A percentile compares a stretch with the other conserved stretches of the same genome.
phyloP scores from a whole-genome alignment of 2,113 vertebrate species.

The Paradisaea rubra region DNA sequence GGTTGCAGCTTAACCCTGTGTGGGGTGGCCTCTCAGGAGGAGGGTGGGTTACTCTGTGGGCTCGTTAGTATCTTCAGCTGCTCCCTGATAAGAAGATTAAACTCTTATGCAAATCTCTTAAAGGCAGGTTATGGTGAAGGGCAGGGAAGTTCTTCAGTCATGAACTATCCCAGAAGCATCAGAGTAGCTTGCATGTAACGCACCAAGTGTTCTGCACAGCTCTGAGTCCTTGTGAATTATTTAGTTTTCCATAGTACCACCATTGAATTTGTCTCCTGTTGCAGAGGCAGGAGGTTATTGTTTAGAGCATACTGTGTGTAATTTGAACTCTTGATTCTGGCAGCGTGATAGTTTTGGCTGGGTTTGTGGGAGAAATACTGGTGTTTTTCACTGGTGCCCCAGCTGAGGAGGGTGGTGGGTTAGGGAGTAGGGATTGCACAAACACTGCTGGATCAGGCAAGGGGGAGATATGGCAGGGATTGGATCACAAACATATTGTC shows the following conservation, averaged over 20 bases:
- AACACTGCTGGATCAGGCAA: not conserved
- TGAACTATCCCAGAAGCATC: not conserved
- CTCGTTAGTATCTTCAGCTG: not conserved
- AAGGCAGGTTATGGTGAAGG: not conserved
- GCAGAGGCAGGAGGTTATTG: not conserved
- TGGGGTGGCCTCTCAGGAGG: not conserved
- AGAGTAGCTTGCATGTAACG: not conserved
- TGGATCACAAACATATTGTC: not conserved
- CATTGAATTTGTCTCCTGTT: not conserved
- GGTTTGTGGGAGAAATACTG: not conserved
- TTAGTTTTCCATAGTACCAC: not conserved
- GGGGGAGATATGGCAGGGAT: not conserved
- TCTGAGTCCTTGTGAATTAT: not conserved
- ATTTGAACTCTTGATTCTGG: not conserved
- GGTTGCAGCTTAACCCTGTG: not conserved
- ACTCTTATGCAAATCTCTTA: not conserved
- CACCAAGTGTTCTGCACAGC: fast-evolving
- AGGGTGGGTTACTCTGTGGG: not conserved
- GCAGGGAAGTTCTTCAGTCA: not conserved
- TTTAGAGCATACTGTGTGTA: not conserved
- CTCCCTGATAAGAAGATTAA: slow-evolving; percentile 10
- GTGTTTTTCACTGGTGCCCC: not conserved
- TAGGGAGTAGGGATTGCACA: not conserved
- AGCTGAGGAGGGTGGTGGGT: not conserved
- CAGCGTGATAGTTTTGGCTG: not conserved